Conservation (phyloP, 37 sponge, comb jelly and placozoan species). For the Aphrocallistes beatrix region DNA sequence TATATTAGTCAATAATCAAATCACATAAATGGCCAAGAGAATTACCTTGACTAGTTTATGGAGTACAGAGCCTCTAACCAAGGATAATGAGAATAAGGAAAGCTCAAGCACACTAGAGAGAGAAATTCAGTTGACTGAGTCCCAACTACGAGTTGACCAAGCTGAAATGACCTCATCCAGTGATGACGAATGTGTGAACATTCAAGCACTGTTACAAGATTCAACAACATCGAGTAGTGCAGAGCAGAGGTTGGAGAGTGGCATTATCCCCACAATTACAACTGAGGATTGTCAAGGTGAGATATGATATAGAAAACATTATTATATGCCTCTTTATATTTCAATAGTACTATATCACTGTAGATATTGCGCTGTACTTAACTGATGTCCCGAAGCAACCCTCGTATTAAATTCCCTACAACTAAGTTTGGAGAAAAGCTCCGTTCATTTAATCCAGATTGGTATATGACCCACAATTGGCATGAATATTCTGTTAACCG, state of each 20-base stretch:
- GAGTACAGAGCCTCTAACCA: not conserved
- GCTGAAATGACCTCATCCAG: not conserved
- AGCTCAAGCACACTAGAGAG: not conserved
- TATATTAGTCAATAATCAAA: not conserved
- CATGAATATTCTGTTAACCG: constrained; percentile 37
- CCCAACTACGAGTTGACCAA: not conserved
- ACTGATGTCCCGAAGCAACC: not conserved
- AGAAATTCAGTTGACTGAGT: not conserved
- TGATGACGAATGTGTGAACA: not conserved
- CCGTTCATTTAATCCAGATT: constrained; percentile 37
- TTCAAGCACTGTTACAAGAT: not conserved
- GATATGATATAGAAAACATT: not conserved
- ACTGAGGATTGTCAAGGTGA: not conserved
- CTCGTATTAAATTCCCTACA: constrained; percentile 22
- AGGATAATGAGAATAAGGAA: not conserved
- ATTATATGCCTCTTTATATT: not conserved
- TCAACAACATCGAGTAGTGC: not conserved
- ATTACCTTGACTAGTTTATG: not conserved
- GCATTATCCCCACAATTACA: not conserved
- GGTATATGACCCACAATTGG: constrained; percentile 33
- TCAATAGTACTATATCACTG: not conserved
- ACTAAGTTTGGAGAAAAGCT: constrained; percentile 34
- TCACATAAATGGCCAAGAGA: not conserved
- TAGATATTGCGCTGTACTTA: not conserved
- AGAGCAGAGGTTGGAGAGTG: not conserved